phyloP scores from a whole-genome alignment of 2,797 vertebrate species.

The Mormyrops boulengeri region DNA sequence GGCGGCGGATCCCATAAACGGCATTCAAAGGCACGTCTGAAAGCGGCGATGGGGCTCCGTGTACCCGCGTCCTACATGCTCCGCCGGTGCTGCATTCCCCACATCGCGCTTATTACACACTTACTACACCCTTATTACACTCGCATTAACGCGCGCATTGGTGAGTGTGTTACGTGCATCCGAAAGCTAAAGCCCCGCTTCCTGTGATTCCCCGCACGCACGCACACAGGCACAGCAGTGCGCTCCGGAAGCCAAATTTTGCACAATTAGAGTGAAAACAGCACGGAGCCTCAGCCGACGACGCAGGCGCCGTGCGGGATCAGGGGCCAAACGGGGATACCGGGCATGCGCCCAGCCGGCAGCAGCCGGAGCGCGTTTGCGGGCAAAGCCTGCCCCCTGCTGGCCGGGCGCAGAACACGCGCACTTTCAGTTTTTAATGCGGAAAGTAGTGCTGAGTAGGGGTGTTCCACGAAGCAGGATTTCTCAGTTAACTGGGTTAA shows the following conservation, averaged over 20 bases:
- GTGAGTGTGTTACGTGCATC: neutral
- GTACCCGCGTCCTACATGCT: neutral
- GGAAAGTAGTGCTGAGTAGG: neutral
- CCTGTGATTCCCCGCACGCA: neutral
- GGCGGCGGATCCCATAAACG: neutral
- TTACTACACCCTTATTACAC: neutral
- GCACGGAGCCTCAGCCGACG: neutral
- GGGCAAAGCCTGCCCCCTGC: neutral
- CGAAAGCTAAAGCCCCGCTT: neutral
- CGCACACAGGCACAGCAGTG: neutral
- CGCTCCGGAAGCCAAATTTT: slow-evolving; percentile 22
- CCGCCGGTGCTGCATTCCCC: neutral
- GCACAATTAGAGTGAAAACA: slow-evolving; percentile 19
- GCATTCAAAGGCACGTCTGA: neutral
- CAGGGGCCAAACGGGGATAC: slow-evolving; percentile 20
- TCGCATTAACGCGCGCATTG: neutral
- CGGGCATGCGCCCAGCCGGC: slow-evolving; percentile 8
- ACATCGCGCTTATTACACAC: neutral
- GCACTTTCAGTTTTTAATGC: neutral
- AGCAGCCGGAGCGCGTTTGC: neutral
- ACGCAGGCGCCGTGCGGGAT: slow-evolving; percentile 9
- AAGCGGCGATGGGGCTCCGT: neutral
- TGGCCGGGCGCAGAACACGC: neutral
- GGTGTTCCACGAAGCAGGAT: neutral
- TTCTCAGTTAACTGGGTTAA: neutral